Conservation (phyloP, 2,113 vertebrate genomes). For the Cacatua alba region DNA sequence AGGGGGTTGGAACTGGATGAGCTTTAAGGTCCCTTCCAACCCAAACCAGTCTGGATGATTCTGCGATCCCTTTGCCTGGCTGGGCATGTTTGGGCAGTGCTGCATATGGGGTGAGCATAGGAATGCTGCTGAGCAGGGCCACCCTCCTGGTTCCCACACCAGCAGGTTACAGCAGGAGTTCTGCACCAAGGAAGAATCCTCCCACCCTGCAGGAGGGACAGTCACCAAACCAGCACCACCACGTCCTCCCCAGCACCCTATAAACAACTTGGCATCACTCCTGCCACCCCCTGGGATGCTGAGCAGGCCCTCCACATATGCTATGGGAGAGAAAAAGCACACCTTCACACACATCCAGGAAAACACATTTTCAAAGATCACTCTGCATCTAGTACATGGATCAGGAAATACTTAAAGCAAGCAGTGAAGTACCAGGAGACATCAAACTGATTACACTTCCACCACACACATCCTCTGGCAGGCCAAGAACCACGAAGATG, state of each 20-base stretch:
- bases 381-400: neutral
- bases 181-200: neutral
- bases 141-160: neutral
- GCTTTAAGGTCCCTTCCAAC: neutral
- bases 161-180: neutral
- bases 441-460: neutral
- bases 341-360: neutral
- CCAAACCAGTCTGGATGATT: neutral
- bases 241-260: fast-evolving
- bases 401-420: neutral
- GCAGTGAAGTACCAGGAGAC: neutral
- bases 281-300: neutral
- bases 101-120: neutral
- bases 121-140: neutral
- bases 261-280: neutral
- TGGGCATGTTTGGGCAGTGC: neutral
- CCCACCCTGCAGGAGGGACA: neutral
- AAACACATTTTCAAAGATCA: neutral
- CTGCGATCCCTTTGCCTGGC: neutral
- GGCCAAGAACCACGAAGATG: fast-evolving
- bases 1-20: neutral
- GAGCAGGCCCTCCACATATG: neutral
- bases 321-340: neutral
- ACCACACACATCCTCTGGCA: neutral
- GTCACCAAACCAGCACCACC: fast-evolving